Evolutionary conservation across 2,888 invertebrate species (phyloP).

Genomic region (Trichogramma dendrolimi): DNA sequence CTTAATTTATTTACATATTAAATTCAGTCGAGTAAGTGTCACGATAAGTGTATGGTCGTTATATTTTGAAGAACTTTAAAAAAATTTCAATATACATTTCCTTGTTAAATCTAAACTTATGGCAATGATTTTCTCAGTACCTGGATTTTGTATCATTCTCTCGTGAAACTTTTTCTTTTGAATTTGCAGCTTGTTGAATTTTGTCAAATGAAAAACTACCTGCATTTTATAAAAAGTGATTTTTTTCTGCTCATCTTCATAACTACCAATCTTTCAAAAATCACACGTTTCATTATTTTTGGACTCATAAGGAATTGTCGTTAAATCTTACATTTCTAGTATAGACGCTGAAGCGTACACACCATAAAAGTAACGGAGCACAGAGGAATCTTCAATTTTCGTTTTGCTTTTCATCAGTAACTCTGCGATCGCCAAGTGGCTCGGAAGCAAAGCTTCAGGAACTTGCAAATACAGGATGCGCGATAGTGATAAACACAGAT

Average conservation of each 20-base stretch:
- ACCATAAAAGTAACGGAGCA: conserved; percentile 2
- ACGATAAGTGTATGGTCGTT: conserved; percentile 37
- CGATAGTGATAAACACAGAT: conserved; percentile 21
- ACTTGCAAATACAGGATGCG: conserved; percentile 27
- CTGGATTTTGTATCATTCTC: background rate
- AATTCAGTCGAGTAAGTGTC: conserved; percentile 50
- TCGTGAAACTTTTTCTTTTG: background rate
- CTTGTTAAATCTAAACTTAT: conserved; percentile 9
- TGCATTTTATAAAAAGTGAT: no score
- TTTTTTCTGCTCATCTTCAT: no score
- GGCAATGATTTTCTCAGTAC: background rate
- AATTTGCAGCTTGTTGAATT: background rate
- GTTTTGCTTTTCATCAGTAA: conserved; percentile 19
- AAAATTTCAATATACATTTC: conserved; percentile 17
- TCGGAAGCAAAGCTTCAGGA: conserved; percentile 22
- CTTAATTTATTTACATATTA: conserved; percentile 52
- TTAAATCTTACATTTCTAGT: conserved; percentile 15
- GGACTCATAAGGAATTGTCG: background rate
- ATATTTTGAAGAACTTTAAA: conserved; percentile 22
- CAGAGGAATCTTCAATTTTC: conserved; percentile 26
- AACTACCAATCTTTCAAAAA: background rate
- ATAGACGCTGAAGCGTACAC: background rate
- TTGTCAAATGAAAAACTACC: background rate
- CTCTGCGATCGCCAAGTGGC: conserved; percentile 17
- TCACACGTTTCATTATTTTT: background rate